Conservation (phyloP, 1,140 invertebrate species). For the Bombus breviceps region DNA sequence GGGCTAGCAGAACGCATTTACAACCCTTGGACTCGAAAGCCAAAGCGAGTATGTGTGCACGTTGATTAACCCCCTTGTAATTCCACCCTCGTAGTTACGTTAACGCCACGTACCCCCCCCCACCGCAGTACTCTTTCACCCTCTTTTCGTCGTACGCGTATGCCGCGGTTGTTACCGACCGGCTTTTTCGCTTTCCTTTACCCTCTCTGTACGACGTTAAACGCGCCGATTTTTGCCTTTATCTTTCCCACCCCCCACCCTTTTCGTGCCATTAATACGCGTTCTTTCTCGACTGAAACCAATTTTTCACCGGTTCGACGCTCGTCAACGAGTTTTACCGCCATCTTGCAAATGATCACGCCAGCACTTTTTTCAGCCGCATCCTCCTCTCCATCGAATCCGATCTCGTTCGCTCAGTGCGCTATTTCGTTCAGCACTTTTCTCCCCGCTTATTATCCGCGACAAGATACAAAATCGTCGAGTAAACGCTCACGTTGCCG, state of each 20-base stretch:
- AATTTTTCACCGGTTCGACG: constrained; percentile 26
- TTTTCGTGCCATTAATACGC: constrained; percentile 37
- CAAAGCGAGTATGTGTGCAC: constrained; percentile 40
- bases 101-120: constrained; percentile 43
- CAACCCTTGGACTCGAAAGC: constrained; percentile 54
- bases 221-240: constrained; percentile 38
- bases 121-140: constrained; percentile 26
- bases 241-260: no score
- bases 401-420: no score
- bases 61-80: constrained; percentile 74
- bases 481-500: not conserved
- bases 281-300: constrained; percentile 9
- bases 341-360: not conserved
- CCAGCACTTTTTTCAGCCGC: not conserved
- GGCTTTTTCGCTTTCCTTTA: not conserved
- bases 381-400: not conserved
- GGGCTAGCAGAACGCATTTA: constrained; percentile 48
- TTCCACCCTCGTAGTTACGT: constrained; percentile 70
- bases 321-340: not conserved
- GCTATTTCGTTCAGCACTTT: not conserved
- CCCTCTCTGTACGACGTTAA: not conserved
- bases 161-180: constrained; percentile 8
- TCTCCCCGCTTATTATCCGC: not conserved
- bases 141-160: not conserved
- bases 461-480: not conserved